Percentiles rank a stretch among this genome's conserved stretches.
These are phyloP conservation scores for Petrocephalus sullivani DNA, from an alignment of 2,797 vertebrate species.

Conservation along the genomic window DNA sequence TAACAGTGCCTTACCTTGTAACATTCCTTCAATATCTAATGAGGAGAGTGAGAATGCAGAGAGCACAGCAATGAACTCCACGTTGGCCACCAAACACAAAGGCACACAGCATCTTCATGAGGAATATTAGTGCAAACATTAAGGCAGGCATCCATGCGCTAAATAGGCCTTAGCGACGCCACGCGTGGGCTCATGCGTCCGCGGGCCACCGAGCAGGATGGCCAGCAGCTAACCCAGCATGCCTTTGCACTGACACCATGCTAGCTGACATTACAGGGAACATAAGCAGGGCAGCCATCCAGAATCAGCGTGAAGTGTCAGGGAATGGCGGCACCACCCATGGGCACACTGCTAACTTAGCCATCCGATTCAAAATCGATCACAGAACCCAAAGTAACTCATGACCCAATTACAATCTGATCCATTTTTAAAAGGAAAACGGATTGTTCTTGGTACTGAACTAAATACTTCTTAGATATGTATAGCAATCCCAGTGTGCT, in stretches of 20 bases:
- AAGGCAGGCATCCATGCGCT: conserved; percentile 27
- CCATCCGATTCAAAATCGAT: background rate
- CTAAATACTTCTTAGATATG: background rate
- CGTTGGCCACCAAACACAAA: conserved; percentile 24
- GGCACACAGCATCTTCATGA: conserved; percentile 11
- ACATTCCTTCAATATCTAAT: conserved; percentile 99
- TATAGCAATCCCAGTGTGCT: background rate
- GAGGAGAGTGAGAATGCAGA: conserved; percentile 89
- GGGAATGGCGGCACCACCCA: background rate
- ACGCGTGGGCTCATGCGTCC: background rate
- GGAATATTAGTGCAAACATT: conserved; percentile 2
- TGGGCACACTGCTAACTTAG: background rate
- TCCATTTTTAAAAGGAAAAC: background rate
- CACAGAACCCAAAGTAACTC: background rate
- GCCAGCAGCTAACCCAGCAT: background rate
- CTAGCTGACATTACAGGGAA: background rate
- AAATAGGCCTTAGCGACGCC: background rate
- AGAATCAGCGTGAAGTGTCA: background rate
- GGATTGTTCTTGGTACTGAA: background rate
- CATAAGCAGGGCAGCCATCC: background rate
- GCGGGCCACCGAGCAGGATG: background rate
- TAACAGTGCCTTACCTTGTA: conserved; percentile 91
- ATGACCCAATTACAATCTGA: background rate
- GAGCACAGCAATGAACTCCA: conserved; percentile 91
- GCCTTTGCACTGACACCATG: background rate